Base-by-base conservation (phyloP, 2,797 vertebrate genomes). In the Pangasius sanitwongsei region DNA sequence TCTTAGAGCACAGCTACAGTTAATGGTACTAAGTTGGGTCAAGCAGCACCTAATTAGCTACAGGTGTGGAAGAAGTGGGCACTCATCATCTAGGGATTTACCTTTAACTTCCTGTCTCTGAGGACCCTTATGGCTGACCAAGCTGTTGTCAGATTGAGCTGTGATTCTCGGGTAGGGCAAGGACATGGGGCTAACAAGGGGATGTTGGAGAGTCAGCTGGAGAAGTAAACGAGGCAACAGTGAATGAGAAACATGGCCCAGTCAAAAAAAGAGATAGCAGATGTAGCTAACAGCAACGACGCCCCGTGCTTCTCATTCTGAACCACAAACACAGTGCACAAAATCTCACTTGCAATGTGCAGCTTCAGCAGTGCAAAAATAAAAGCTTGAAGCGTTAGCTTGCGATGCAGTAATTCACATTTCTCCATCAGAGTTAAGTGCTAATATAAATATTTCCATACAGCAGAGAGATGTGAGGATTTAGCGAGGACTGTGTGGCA, bases 381-480 rank as follows among this genome's bases (percentile, higher is more conserved):
- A 87, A 89, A 91, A 90, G 80, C 87, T 74, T 57, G 85, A 59
- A 89, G 89, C 92, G 89, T 92, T 90, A 91, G 92, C 91, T 94
- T 93, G 90, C 90, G 59, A 86, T 92, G 94, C 93, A 90, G 94
- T 93, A 93, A 93, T 93, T 90, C 91, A 92, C 92, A 93, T 94
- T 95, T 96, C 93, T 95, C 95, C 95, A 95, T 96, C 95, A 96
- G 93, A 96, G 92, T 92, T 80, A 93, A 92, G 93, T 93, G 95
- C 95, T 95, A 95, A 93, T 91, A 92, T 93, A 95, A 95, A 96
- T 96, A 96, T 96, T 96, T 96, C 95, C 95, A 96, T 93, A 93
- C 94, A 88, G 94, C 85, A 92, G 91, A 93, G 89, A 92, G 92
- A 94, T 94, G 90, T 93, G 94, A 94, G 94, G 95, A 93, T 95